Evolutionary conservation across 2,888 invertebrate genomes (phyloP), one percentile per base, ranked within the genome.

Genomic region (Neoscelio sp.): DNA sequence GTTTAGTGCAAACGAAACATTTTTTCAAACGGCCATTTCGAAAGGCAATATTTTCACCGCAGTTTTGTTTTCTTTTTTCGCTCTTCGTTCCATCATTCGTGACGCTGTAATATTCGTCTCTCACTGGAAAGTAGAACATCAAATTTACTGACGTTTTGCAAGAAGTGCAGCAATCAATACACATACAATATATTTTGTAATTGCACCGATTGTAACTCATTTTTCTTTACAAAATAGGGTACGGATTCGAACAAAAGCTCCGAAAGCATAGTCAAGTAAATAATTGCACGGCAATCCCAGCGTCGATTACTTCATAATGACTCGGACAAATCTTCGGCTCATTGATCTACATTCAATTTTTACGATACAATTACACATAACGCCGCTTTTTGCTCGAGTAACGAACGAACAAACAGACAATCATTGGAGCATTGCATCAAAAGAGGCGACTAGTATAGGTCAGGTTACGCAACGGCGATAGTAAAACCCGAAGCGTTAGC

Each of bases 121-220:
- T n/a, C 60, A 44, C 4, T 50, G 54, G 35, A 67, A 68, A 68
- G 60, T 68, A 50, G 68, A 75, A 52, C 75, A 52, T 52, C 67
- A 58, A 75, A 67, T 75, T 75, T 35, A 48, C 65, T 13, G 38
- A 65, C 28, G 58, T 65, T 64, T 74, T 65, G 48, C 30, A 60
- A 60, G 58, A 58, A 68, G 28, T 18, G 30, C 65, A 42, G 23
- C 65, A 48, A 58, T 58, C 74, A 50, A 74, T 74, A 67, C 42
- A 30, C 30, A 17, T 26, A 74, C 64, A 64, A 74, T 74, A 44
- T 56, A 56, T 56, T 54, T 56, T 56, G 48, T 56, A 64, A 74
- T 74, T 46, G 64, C 56, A 30, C 28, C 40, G 54, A 64, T 65
- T 64, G 17, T 74, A 56, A 30, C 23, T 18, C 18, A 23, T 62